Percentiles rank a stretch among this genome's conserved stretches.
Conservation (phyloP, 1,140 invertebrate species). For the Zaprionus tsacasi region DNA sequence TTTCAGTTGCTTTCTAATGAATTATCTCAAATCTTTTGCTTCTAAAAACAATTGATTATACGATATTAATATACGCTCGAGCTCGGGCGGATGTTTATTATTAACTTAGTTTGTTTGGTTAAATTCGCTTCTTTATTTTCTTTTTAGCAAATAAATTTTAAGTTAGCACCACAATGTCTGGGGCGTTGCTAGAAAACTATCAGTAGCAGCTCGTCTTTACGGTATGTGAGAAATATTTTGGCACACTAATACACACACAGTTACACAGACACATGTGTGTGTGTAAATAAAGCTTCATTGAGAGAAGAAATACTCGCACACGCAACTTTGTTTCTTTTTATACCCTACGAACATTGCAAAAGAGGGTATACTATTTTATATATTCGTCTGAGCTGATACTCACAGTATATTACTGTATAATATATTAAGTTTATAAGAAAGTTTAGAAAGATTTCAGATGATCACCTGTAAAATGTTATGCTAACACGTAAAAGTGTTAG, state of each 20-base stretch:
- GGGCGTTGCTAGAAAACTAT: conserved; percentile 1
- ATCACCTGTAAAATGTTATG: no score
- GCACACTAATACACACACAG: conserved; percentile 1
- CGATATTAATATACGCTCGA: not conserved
- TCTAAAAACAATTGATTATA: no score
- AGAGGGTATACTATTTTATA: no score
- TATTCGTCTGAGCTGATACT: no score
- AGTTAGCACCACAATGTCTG: conserved; percentile 9
- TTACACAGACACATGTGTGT: not conserved
- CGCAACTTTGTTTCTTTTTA: conserved; percentile 8
- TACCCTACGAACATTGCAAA: no score
- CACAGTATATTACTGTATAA: no score
- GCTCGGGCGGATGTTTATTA: no score
- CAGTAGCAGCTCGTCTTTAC: conserved; percentile 15
- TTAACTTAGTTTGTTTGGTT: not conserved
- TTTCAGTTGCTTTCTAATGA: no score
- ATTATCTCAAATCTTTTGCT: no score
- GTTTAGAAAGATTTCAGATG: no score
- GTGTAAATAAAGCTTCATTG: conserved; percentile 34
- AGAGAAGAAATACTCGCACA: conserved; percentile 26
- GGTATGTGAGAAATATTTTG: conserved; percentile 34
- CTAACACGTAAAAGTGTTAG: no score
- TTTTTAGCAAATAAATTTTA: not conserved
- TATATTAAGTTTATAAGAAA: no score
- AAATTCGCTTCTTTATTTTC: not conserved